These are phyloP conservation scores for Cephus runcator DNA, from an alignment of 2,888 invertebrate genomes.

Conservation along the genomic window DNA sequence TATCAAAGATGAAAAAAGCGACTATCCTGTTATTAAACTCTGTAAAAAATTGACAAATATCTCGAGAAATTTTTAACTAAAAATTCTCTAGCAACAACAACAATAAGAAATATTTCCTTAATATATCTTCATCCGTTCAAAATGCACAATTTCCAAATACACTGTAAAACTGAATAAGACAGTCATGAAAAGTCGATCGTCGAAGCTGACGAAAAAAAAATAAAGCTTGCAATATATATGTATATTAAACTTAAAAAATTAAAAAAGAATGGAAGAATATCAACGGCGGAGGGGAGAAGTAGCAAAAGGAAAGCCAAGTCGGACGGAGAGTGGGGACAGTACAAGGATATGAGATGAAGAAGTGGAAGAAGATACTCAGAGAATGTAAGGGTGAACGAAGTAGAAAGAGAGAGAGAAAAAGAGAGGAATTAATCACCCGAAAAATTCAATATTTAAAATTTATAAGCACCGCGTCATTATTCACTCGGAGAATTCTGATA, in stretches of 20 bases:
- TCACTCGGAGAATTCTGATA: conserved; percentile 53
- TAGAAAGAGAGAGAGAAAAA: not conserved
- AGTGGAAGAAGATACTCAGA: not conserved
- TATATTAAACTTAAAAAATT: not conserved
- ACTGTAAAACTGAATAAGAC: not conserved
- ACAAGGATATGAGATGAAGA: not conserved
- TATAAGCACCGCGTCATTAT: conserved; percentile 52
- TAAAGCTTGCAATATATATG: not conserved
- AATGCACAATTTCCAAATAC: not conserved
- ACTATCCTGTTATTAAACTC: no score
- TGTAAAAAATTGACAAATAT: no score
- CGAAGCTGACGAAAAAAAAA: not conserved
- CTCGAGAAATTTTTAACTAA: no score
- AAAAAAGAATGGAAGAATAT: not conserved
- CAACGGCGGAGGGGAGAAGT: not conserved
- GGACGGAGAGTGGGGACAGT: no score
- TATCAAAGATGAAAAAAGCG: no score
- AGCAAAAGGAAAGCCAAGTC: not conserved
- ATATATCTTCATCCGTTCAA: not conserved
- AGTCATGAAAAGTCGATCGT: not conserved
- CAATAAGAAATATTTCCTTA: not conserved
- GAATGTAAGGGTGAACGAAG: not conserved
- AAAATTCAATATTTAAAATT: conserved; percentile 55
- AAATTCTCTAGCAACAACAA: no score
- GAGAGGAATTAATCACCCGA: conserved; percentile 26